These are phyloP conservation scores for Marmota monax DNA, from an alignment of 2,113 vertebrate species.

Conservation along the genomic window DNA sequence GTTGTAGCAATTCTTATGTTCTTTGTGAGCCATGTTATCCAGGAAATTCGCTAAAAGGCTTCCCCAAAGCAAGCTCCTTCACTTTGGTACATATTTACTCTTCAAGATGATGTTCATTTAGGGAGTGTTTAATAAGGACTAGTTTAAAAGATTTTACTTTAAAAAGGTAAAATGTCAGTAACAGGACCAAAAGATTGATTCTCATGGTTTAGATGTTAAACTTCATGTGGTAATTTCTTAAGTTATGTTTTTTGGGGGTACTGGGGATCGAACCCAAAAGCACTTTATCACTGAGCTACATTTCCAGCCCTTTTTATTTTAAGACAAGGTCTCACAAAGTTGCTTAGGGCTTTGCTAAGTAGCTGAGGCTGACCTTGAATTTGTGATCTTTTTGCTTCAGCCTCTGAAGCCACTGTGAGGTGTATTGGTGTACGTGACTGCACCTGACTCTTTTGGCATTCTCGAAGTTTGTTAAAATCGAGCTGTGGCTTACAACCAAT, in stretches of 20 bases:
- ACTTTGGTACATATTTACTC: background rate
- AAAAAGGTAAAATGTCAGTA: background rate
- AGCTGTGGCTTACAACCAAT: background rate
- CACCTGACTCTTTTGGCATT: background rate
- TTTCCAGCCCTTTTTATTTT: too few relatives aligned
- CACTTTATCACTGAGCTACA: too few relatives aligned
- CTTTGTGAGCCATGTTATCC: background rate
- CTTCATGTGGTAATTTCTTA: background rate
- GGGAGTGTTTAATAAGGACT: background rate
- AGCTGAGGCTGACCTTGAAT: too few relatives aligned
- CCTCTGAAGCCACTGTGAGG: too few relatives aligned
- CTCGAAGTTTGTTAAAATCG: background rate
- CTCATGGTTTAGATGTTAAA: background rate
- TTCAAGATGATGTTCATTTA: background rate
- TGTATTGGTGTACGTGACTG: too few relatives aligned
- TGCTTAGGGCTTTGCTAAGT: too few relatives aligned
- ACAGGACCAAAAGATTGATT: background rate
- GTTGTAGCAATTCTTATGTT: fast-evolving
- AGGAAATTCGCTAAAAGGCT: background rate
- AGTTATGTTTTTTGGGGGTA: too few relatives aligned
- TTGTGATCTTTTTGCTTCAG: too few relatives aligned
- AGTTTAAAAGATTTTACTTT: background rate
- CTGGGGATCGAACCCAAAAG: too few relatives aligned
- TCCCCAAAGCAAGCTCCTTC: background rate
- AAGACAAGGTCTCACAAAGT: too few relatives aligned